A percentile compares a stretch with the other conserved stretches of the same genome.
phyloP scores from a whole-genome alignment of 2,797 vertebrate species.

The Strix occidentalis region DNA sequence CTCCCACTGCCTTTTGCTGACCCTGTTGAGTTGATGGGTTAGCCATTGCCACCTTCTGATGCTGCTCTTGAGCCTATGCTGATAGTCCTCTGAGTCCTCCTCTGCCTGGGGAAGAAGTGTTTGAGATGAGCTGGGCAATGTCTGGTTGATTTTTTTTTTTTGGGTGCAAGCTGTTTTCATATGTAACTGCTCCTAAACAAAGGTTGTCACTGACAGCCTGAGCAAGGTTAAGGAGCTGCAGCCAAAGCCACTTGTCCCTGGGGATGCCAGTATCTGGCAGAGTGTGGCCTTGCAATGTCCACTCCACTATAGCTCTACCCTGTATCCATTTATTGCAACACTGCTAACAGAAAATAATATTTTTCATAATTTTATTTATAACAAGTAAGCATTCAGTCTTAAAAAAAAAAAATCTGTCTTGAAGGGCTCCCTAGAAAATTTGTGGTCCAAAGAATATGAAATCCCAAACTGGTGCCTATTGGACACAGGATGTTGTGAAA shows the following conservation, averaged over 20 bases:
- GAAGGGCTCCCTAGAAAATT: background rate
- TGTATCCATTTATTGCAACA: background rate
- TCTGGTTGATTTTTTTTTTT: background rate
- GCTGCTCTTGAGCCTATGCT: background rate
- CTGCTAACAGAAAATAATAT: background rate
- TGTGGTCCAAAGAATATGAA: background rate
- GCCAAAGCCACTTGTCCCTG: background rate
- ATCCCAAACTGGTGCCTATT: background rate
- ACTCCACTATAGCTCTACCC: accelerated
- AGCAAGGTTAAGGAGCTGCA: background rate
- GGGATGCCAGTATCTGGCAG: background rate
- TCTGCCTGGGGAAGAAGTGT: too few relatives aligned
- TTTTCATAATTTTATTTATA: background rate
- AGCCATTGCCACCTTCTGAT: background rate
- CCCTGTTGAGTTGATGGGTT: background rate
- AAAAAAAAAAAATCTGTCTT: background rate
- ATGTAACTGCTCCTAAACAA: background rate
- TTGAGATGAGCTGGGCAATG: too few relatives aligned
- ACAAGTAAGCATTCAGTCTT: background rate
- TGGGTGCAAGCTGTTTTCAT: background rate
- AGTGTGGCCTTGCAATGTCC: background rate
- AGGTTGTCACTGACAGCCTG: background rate
- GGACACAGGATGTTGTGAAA: background rate
- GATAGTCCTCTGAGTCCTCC: too few relatives aligned
- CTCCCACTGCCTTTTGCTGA: background rate